phyloP scores from a whole-genome alignment of 2,113 vertebrate species.

The Cheirogaleus medius region DNA sequence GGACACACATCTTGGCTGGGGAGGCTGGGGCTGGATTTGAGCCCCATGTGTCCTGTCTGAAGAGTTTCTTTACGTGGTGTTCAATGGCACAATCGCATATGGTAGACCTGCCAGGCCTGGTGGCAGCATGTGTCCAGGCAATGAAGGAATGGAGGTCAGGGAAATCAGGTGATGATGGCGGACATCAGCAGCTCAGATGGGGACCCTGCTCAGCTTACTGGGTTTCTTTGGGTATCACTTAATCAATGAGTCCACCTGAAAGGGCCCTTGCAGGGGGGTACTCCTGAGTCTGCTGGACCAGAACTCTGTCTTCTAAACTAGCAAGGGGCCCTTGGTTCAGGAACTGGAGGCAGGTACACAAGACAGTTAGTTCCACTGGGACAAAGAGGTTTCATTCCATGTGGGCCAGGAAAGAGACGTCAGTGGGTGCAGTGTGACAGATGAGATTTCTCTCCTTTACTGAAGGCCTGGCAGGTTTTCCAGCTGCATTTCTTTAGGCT shows the following conservation, averaged over 20 bases:
- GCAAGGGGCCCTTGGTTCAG: background rate
- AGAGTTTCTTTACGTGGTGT: background rate
- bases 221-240: background rate
- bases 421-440: accelerated
- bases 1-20: background rate
- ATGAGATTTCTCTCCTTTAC: background rate
- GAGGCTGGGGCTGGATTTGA: background rate
- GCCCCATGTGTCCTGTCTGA: background rate
- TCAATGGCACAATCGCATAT: accelerated
- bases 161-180: accelerated
- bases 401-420: background rate
- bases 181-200: background rate
- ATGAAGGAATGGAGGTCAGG: too few species aligned
- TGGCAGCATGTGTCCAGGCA: background rate
- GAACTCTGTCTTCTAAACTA: background rate
- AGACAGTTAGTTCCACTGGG: background rate
- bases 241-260: background rate
- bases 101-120: background rate
- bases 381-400: background rate
- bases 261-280: background rate
- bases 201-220: background rate
- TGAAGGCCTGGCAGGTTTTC: background rate
- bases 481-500: background rate
- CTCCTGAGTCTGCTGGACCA: background rate
- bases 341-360: background rate